Percentiles rank a stretch among this genome's conserved stretches.
These are phyloP conservation scores for Eciton burchellii DNA, from an alignment of 1,140 invertebrate species.

Conservation along the genomic window DNA sequence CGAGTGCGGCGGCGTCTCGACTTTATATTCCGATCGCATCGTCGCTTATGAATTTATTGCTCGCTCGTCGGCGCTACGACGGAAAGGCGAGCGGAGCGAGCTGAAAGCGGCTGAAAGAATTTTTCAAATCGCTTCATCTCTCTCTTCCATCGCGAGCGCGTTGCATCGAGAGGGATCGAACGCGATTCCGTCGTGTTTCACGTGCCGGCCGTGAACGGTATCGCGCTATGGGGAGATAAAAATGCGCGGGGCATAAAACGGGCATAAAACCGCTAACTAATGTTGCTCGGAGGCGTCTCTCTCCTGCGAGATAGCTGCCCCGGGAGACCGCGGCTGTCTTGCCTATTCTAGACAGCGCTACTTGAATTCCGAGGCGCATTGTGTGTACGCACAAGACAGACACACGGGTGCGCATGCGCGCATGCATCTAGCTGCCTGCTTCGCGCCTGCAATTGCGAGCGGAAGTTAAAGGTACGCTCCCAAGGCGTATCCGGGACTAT, in stretches of 20 bases:
- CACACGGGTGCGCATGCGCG: slow-evolving; percentile 35
- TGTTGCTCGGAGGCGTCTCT: slow-evolving; percentile 14
- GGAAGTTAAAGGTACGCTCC: slow-evolving; percentile 59
- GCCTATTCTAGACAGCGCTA: slow-evolving; percentile 52
- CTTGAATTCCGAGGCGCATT: slow-evolving; percentile 49
- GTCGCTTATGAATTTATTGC: neutral
- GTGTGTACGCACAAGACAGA: too few relatives aligned
- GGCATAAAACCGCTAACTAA: slow-evolving; percentile 42
- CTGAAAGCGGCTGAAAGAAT: too few relatives aligned
- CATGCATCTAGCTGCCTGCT: slow-evolving; percentile 17
- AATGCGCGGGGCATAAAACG: slow-evolving; percentile 30
- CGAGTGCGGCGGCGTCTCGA: neutral
- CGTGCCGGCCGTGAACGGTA: neutral
- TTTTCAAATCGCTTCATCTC: neutral
- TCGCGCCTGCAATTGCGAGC: slow-evolving; percentile 47
- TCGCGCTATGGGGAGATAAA: slow-evolving; percentile 15
- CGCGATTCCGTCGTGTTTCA: neutral
- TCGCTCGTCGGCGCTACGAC: neutral
- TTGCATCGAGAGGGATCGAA: neutral
- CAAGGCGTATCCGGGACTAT: slow-evolving; percentile 42
- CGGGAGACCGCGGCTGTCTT: slow-evolving; percentile 32
- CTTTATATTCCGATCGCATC: neutral
- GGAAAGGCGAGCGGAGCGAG: too few relatives aligned
- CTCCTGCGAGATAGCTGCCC: slow-evolving; percentile 48
- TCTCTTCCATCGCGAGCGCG: neutral